Evolutionary conservation across 2,797 vertebrate species (phyloP).

Genomic region (Tragopan temminckii): DNA sequence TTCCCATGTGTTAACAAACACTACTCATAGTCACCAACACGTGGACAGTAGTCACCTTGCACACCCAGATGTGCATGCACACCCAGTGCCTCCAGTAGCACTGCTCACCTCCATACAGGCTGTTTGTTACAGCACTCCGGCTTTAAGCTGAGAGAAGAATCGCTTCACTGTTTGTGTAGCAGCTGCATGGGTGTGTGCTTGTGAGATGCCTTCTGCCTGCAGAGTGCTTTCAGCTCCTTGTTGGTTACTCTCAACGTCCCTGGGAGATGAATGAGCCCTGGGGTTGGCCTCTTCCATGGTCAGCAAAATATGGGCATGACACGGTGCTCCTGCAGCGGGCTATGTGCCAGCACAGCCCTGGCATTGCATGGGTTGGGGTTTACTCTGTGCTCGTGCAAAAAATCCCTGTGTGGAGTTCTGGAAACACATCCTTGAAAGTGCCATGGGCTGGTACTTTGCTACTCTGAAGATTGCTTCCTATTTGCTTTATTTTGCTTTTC

Average conservation of each 20-base stretch:
- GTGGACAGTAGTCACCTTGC: background rate
- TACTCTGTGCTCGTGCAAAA: background rate
- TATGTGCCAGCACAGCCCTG: background rate
- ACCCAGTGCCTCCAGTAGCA: fast-evolving
- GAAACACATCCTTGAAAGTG: background rate
- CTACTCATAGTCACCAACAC: background rate
- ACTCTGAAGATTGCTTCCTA: background rate
- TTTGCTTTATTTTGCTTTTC: background rate
- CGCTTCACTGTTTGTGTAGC: background rate
- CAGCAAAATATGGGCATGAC: no score
- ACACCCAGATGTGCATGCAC: fast-evolving
- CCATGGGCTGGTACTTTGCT: background rate
- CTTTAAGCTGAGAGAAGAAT: background rate
- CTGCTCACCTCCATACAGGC: background rate
- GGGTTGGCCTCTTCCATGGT: background rate
- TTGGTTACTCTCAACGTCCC: background rate
- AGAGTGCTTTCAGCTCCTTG: background rate
- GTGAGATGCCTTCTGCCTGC: background rate
- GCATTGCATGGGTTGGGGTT: background rate
- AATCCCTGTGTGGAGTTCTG: background rate
- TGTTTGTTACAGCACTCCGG: background rate
- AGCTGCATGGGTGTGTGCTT: fast-evolving
- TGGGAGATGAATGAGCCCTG: fast-evolving
- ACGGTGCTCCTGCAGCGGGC: background rate
- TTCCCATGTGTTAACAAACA: background rate